Percentiles rank a stretch among this genome's conserved stretches.
These are phyloP conservation scores for Suncus etruscus DNA, from an alignment of 2,113 vertebrate species.

Conservation along the genomic window DNA sequence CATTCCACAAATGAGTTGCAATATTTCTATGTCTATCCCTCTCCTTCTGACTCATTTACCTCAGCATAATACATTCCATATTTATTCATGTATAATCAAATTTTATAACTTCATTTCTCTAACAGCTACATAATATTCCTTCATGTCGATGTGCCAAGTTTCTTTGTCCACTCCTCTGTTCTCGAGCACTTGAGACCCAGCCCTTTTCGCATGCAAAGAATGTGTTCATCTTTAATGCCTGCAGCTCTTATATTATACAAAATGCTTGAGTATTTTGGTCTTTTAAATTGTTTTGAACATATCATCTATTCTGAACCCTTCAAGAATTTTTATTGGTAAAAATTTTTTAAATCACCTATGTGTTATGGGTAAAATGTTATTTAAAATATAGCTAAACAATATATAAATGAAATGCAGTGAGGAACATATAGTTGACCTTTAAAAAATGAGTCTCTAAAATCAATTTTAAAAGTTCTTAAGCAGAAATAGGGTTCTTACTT, in stretches of 20 bases:
- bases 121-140: too few species aligned
- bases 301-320: not conserved
- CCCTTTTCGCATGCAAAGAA: too few species aligned
- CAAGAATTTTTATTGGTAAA: constrained; percentile 46
- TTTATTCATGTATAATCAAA: too few species aligned
- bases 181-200: too few species aligned
- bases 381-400: constrained; percentile 53
- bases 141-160: too few species aligned
- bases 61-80: too few species aligned
- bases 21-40: too few species aligned
- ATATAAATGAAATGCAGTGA: constrained; percentile 58
- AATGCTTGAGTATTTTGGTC: not conserved
- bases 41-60: too few species aligned
- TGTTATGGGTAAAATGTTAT: constrained; percentile 44
- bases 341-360: not conserved
- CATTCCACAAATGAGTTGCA: too few species aligned
- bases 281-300: constrained; percentile 5
- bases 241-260: not conserved
- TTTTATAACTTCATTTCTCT: too few species aligned
- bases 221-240: too few species aligned
- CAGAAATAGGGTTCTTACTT: constrained; percentile 70
- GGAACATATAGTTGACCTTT: constrained; percentile 70
- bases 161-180: too few species aligned
- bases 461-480: constrained; percentile 67
- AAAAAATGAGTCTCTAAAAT: constrained; percentile 66